phyloP scores from a whole-genome alignment of 2,113 vertebrate genomes.

The Triplophysa tibetana region DNA sequence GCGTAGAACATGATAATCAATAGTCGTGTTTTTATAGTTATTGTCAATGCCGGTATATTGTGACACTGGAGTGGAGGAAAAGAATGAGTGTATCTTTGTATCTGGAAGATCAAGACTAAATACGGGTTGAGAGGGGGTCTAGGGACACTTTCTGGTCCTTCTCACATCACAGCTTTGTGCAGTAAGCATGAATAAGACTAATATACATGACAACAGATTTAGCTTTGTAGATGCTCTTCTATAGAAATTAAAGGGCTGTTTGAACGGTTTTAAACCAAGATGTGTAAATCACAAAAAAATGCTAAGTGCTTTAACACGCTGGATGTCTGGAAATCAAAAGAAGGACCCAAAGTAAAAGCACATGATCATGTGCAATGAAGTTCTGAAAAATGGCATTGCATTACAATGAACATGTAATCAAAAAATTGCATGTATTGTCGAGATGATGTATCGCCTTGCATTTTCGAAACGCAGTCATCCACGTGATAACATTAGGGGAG shows the following conservation, averaged over 20 bases:
- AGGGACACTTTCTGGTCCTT: slow-evolving; percentile 58
- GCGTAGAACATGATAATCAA: too few relatives aligned
- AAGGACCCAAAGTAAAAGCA: slow-evolving; percentile 24
- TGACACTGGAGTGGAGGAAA: neutral
- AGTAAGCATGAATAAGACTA: slow-evolving; percentile 74
- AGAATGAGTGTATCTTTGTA: slow-evolving; percentile 11
- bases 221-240: slow-evolving; percentile 76
- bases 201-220: slow-evolving; percentile 80
- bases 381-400: neutral
- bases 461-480: slow-evolving; percentile 4
- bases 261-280: slow-evolving; percentile 72
- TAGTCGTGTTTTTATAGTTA: too few relatives aligned
- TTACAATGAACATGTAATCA: neutral
- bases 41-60: too few relatives aligned
- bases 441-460: too few relatives aligned
- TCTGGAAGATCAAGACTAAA: slow-evolving; percentile 66
- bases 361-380: neutral
- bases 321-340: slow-evolving; percentile 49
- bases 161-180: slow-evolving; percentile 67
- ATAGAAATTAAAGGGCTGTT: slow-evolving; percentile 77
- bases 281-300: slow-evolving; percentile 67
- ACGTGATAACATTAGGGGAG: neutral
- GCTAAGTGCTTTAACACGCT: slow-evolving; percentile 54
- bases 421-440: neutral
- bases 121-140: slow-evolving; percentile 66